phyloP scores from a whole-genome alignment of 2,113 vertebrate genomes.

The Garra rufa region DNA sequence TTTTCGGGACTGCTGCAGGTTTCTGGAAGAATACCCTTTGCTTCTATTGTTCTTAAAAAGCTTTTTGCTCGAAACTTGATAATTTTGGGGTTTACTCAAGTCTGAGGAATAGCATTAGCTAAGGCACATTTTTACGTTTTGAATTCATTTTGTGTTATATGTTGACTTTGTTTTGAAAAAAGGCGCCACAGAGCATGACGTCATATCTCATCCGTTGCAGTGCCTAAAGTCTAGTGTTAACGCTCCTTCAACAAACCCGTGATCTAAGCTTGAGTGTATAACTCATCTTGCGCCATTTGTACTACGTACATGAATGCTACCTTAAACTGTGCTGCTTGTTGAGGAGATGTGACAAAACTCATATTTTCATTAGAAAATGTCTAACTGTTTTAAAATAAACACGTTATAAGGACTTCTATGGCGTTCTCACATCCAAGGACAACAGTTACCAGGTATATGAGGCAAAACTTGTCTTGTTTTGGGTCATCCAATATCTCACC shows the following conservation, averaged over 20 bases:
- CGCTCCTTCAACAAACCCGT: neutral
- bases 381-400: neutral
- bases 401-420: neutral
- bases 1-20: conserved; percentile 68
- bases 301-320: neutral
- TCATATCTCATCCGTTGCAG: neutral
- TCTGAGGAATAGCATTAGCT: neutral
- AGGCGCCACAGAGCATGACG: neutral
- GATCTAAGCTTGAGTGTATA: neutral
- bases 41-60: conserved; percentile 72
- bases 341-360: neutral
- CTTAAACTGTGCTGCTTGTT: neutral
- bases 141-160: neutral
- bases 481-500: neutral
- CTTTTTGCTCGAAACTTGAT: conserved; percentile 26
- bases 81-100: conserved; percentile 8
- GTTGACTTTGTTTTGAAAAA: neutral
- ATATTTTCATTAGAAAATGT: neutral
- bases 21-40: conserved; percentile 67
- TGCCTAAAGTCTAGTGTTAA: neutral
- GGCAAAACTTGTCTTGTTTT: neutral
- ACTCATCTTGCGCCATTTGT: neutral
- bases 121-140: neutral
- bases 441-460: too few relatives aligned
- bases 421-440: neutral